phyloP scores from a whole-genome alignment of 2,113 vertebrate species.

The Malurus alboscapulatus region DNA sequence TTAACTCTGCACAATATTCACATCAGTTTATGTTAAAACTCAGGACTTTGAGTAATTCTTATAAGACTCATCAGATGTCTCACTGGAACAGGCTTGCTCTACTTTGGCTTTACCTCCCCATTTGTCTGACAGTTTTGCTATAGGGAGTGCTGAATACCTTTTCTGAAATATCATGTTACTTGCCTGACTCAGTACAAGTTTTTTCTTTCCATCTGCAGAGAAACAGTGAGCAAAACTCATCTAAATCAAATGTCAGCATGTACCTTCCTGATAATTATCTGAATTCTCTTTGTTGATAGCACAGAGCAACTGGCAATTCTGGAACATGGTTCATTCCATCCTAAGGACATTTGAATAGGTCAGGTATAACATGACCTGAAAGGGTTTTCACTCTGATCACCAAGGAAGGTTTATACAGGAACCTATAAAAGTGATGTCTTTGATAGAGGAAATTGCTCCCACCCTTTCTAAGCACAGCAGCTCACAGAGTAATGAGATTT shows the following conservation, averaged over 20 bases:
- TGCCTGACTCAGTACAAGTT: neutral
- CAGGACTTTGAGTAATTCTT: neutral
- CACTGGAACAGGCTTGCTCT: neutral
- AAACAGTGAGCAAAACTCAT: neutral
- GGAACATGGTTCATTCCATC: neutral
- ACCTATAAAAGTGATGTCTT: neutral
- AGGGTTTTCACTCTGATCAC: neutral
- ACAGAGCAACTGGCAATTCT: neutral
- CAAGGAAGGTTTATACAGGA: neutral
- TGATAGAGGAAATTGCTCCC: neutral
- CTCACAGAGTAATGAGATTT: neutral
- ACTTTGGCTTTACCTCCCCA: neutral
- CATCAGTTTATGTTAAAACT: neutral
- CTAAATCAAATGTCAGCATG: neutral
- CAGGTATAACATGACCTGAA: neutral
- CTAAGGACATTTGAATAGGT: neutral
- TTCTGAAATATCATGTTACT: neutral
- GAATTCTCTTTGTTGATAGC: neutral
- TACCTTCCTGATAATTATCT: neutral
- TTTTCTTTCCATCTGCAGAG: neutral
- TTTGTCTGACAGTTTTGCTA: neutral
- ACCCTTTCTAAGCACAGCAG: neutral
- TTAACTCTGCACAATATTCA: neutral
- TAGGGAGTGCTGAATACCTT: neutral
- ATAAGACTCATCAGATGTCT: neutral